A percentile compares a stretch with the other conserved stretches of the same genome.
These are phyloP conservation scores for Aphis craccivora DNA, from an alignment of 1,140 invertebrate genomes.

Conservation along the genomic window DNA sequence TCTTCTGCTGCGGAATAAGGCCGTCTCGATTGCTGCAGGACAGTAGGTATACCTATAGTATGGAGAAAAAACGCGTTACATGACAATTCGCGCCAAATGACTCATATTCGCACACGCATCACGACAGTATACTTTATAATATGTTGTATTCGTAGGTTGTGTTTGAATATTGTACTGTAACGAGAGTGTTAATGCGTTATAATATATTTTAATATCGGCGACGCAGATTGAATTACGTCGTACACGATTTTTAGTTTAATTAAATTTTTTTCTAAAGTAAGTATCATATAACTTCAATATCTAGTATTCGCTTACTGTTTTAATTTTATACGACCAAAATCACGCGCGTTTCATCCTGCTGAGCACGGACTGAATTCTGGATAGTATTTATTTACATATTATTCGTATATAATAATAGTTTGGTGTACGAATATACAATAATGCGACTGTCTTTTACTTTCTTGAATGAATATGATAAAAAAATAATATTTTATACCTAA, in stretches of 20 bases:
- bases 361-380: background rate
- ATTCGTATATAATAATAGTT: background rate
- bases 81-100: background rate
- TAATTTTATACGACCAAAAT: background rate
- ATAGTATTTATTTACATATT: background rate
- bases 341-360: background rate
- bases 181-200: background rate
- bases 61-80: background rate
- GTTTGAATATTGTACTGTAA: background rate
- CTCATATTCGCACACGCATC: background rate
- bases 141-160: background rate
- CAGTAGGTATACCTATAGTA: background rate
- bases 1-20: background rate
- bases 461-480: background rate
- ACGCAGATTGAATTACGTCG: background rate
- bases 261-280: background rate
- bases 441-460: background rate
- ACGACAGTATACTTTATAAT: background rate
- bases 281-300: slow-evolving; percentile 6
- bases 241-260: slow-evolving; percentile 2
- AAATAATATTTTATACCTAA: background rate
- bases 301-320: background rate
- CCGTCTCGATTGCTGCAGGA: background rate
- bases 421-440: background rate
- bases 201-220: slow-evolving; percentile 24